These are phyloP conservation scores for Yasuhikotakia modesta DNA, from an alignment of 2,797 vertebrate species.

Conservation along the genomic window DNA sequence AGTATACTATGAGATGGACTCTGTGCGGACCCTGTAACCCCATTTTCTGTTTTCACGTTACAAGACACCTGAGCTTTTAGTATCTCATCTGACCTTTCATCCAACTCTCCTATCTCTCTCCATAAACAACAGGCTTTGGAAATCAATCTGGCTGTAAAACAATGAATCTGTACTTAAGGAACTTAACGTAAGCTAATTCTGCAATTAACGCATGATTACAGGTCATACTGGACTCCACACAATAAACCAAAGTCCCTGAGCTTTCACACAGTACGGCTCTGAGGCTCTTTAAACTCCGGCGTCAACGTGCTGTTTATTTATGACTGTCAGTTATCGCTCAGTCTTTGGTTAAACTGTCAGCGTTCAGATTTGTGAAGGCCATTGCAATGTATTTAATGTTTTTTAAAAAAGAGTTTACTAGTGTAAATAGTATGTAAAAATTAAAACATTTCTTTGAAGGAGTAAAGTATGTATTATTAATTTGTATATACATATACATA, in stretches of 20 bases:
- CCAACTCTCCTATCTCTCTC: slow-evolving; percentile 46
- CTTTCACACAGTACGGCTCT: slow-evolving; percentile 14
- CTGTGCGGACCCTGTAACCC: slow-evolving; percentile 32
- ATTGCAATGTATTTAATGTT: neutral
- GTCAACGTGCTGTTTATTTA: slow-evolving; percentile 11
- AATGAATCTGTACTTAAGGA: slow-evolving; percentile 70
- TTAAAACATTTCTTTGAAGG: no score
- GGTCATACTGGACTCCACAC: slow-evolving; percentile 63
- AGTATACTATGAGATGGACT: neutral
- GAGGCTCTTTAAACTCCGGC: neutral
- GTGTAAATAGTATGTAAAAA: neutral
- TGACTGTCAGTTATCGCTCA: slow-evolving; percentile 24
- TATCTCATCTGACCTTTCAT: slow-evolving; percentile 48
- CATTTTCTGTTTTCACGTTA: slow-evolving; percentile 49
- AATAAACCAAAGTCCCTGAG: slow-evolving; percentile 73
- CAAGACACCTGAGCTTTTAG: slow-evolving; percentile 56
- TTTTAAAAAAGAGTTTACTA: no score
- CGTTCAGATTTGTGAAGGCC: neutral
- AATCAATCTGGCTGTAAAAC: slow-evolving; percentile 70
- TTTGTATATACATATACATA: no score
- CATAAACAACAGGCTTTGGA: slow-evolving; percentile 48
- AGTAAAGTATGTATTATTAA: no score
- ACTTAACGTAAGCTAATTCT: slow-evolving; percentile 75
- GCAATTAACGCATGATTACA: slow-evolving; percentile 75
- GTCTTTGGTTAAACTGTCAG: slow-evolving; percentile 10